Evolutionary conservation across 1,140 invertebrate genomes (phyloP).

Genomic region (Potamilus streckersoni): DNA sequence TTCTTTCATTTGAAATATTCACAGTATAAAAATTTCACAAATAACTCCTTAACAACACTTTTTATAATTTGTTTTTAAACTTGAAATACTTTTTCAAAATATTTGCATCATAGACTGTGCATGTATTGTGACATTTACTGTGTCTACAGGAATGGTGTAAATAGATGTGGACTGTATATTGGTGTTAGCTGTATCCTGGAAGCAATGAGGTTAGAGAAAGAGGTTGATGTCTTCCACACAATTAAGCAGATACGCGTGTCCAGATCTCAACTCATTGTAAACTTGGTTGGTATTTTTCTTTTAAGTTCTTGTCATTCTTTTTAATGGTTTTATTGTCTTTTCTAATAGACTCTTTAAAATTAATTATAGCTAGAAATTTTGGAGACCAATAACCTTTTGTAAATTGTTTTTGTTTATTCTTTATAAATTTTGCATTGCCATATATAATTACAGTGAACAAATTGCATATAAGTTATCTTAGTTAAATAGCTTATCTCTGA

Average conservation of each 20-base stretch:
- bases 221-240: conserved; percentile 43
- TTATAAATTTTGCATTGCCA: too few species aligned
- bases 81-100: background rate
- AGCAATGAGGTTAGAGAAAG: conserved; percentile 35
- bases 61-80: background rate
- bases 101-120: background rate
- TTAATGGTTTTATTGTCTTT: too few species aligned
- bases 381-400: too few species aligned
- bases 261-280: conserved; percentile 32
- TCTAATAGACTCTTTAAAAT: too few species aligned
- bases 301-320: too few species aligned
- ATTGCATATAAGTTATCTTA: too few species aligned
- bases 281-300: conserved; percentile 3
- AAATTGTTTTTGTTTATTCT: too few species aligned
- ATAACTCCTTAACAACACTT: background rate
- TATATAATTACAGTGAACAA: too few species aligned
- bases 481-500: too few species aligned
- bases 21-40: background rate
- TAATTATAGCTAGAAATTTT: too few species aligned
- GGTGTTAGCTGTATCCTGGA: conserved; percentile 41
- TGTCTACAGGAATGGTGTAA: conserved; percentile 38
- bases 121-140: background rate
- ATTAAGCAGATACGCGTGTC: conserved; percentile 37
- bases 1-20: background rate
- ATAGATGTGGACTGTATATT: conserved; percentile 38